Evolutionary conservation across 2,797 vertebrate genomes (phyloP), one percentile per base, ranked within the genome.

Genomic region (Poeciliopsis gracilis): DNA sequence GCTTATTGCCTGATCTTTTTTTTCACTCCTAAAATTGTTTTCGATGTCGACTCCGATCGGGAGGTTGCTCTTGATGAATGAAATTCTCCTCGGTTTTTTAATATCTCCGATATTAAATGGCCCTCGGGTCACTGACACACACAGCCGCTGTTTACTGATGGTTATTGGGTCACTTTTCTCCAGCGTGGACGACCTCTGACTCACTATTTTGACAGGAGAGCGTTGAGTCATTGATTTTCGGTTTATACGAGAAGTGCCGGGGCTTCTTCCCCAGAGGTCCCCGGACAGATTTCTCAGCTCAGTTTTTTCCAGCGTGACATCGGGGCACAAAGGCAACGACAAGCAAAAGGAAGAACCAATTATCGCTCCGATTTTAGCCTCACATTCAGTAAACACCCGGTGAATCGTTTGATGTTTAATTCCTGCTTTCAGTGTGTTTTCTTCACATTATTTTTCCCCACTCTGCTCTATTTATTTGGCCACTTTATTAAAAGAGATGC

Each of bases 21-120:
- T 45, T 13, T 12, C 53, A 4, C 49, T n/a, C 45, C 78, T 57
- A 77, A 84, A 87, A 86, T 90, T 81, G 84, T 75, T 49, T 43
- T 84, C 73, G 73, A 88, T 84, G 82, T 83, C 82, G 70, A 5
- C 74, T 75, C 36, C 36, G 75, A 83, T 16, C 47, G 23, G 28
- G 73, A 55, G 59, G 57, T 43, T 38, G 30, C 78, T 87, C 53
- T 75, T 88, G 85, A 86, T 87, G 20, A 90, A 91, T 83, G 61
- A 71, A 82, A 90, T 82, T 78, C 71, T 55, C 77, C 25, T 45
- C 20, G 11, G 49, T 89, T 84, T 87, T 51, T 82, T 77, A 88
- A 80, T 86, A 76, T 81, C 84, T 83, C 77, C 45, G 84, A 87
- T 93, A 92, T 91, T 88, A 90, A 90, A 90, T 77, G 70, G 81